A percentile compares a stretch with the other conserved stretches of the same genome.
Evolutionary conservation across 2,888 invertebrate species (phyloP).

Genomic region (Cephus runcator): DNA sequence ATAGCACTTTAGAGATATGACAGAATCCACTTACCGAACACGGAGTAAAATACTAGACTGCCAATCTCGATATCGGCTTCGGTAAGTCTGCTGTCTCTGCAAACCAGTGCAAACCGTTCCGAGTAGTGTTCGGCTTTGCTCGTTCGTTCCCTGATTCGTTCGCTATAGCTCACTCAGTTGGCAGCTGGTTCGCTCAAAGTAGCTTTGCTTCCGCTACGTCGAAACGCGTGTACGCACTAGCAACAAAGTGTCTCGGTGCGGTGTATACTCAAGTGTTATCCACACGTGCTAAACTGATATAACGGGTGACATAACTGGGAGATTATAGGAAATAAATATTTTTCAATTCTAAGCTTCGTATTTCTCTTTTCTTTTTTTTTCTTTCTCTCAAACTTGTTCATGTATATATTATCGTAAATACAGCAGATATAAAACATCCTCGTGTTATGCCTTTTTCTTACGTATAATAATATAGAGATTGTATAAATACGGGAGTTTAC

Average conservation of each 20-base stretch:
- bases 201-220: neutral
- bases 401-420: constrained; percentile 59
- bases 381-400: constrained; percentile 12
- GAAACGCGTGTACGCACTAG: neutral
- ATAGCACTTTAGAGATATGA: too few species aligned
- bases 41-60: too few species aligned
- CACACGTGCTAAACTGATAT: neutral
- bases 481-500: constrained; percentile 46
- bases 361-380: neutral
- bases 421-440: constrained; percentile 58
- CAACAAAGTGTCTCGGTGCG: neutral
- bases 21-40: too few species aligned
- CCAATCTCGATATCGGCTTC: neutral
- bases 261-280: neutral
- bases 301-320: neutral
- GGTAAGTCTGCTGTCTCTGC: neutral
- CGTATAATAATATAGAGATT: constrained; percentile 46
- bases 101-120: neutral
- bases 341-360: neutral
- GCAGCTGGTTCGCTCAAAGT: too few species aligned
- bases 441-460: constrained; percentile 33
- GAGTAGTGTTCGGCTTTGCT: constrained; percentile 5
- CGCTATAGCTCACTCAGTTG: neutral
- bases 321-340: neutral
- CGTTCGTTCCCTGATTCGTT: neutral